Conservation (phyloP, 2,888 invertebrate genomes). For the Cerastoderma edule region DNA sequence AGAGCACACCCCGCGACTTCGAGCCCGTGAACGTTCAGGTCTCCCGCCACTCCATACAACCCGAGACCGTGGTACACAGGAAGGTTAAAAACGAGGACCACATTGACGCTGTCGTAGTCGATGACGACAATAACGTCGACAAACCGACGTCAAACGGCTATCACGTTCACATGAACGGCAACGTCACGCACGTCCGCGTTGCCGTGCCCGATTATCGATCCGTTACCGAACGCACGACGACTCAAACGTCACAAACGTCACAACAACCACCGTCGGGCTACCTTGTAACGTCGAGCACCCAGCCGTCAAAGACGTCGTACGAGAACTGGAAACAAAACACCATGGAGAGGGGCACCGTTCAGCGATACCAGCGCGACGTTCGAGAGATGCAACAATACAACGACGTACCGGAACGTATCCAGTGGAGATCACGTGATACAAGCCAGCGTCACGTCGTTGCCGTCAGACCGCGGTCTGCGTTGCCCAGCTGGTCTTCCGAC, state of each 20-base stretch:
- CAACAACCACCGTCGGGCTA: constrained; percentile 25
- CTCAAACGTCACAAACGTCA: background rate
- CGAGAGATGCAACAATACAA: constrained; percentile 26
- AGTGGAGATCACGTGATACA: constrained; percentile 46
- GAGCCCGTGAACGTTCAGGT: constrained; percentile 42
- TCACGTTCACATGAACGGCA: constrained; percentile 15
- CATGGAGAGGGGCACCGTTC: constrained; percentile 39
- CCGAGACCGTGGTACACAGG: constrained; percentile 12
- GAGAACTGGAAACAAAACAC: constrained; percentile 55
- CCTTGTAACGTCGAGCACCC: background rate
- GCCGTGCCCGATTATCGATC: constrained; percentile 56
- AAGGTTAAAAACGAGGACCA: constrained; percentile 3
- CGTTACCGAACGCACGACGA: constrained; percentile 27
- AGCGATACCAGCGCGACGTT: background rate
- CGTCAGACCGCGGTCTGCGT: constrained; percentile 47
- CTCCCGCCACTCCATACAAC: constrained; percentile 27
- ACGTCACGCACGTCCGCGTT: constrained; percentile 37
- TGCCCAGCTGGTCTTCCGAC: constrained; percentile 40
- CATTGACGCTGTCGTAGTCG: constrained; percentile 41
- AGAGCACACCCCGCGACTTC: constrained; percentile 34
- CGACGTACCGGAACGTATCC: constrained; percentile 50
- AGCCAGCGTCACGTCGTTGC: constrained; percentile 35
- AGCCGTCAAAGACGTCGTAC: constrained; percentile 45
- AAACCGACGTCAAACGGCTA: constrained; percentile 28
- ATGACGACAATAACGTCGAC: constrained; percentile 37